phyloP scores from a whole-genome alignment of 2,797 vertebrate species.

The Aldrovandia affinis region DNA sequence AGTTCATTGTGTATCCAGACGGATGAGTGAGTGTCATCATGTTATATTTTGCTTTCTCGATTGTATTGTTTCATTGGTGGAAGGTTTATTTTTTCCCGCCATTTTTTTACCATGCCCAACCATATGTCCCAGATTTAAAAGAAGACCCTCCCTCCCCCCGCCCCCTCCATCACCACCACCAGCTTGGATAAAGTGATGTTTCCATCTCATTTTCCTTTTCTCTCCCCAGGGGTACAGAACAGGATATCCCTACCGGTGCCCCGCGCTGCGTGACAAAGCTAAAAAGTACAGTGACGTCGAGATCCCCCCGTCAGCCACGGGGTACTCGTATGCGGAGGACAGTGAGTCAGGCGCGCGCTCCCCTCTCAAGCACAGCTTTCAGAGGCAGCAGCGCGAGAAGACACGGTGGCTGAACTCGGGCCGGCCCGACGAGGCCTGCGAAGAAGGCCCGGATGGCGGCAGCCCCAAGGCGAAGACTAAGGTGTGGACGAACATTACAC shows the following conservation, averaged over 20 bases:
- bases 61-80: background rate
- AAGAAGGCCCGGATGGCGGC: constrained; percentile 92
- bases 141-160: too few relatives aligned
- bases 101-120: too few relatives aligned
- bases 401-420: constrained; percentile 91
- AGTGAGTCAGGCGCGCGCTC: constrained; percentile 94
- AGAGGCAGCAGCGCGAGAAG: constrained; percentile 99
- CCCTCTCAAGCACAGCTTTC: constrained; percentile 99
- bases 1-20: too few relatives aligned
- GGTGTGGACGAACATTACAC: constrained; percentile 99
- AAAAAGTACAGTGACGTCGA: constrained; percentile 97
- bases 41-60: background rate
- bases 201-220: background rate
- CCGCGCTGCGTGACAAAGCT: constrained; percentile 92
- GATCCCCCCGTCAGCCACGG: constrained; percentile 85
- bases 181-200: background rate
- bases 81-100: too few relatives aligned
- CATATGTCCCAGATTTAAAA: too few relatives aligned
- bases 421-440: constrained; percentile 88
- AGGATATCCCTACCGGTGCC: constrained; percentile 95
- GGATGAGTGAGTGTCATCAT: background rate
- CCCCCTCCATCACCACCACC: too few relatives aligned
- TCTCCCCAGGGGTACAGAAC: constrained; percentile 91
- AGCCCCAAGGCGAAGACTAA: constrained; percentile 99
- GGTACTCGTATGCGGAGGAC: constrained; percentile 89